Evolutionary conservation across 2,888 invertebrate species (phyloP), one percentile per base, ranked within the genome.

Genomic region (Yponomeuta sedellus): DNA sequence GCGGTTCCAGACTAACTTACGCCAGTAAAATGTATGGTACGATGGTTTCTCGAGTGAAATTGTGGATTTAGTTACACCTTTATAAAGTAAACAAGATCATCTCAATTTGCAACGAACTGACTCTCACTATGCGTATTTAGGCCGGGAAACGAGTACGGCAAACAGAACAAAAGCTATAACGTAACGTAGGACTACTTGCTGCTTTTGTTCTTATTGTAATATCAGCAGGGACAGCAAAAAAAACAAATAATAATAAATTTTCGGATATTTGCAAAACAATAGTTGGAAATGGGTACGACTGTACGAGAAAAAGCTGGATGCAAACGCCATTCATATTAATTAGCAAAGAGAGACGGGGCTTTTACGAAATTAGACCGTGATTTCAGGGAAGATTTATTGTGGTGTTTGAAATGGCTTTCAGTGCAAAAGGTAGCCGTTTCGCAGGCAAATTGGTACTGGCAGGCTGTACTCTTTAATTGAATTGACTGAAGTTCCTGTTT

Each of bases 301-400:
- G 84, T 84, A 86, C 82, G 89, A 90, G 91, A 90, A 90, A 90
- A 90, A 91, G 88, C 90, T 87, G 89, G 89, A 90, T 91, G 90
- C 88, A 91, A 91, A 90, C 88, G 88, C 90, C 86, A 90, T 91
- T 90, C 90, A 90, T 91, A 90, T 91, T 91, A 91, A 91, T 91
- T 91, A 91, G 89, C 86, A 90, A 88, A 89, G 90, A 90, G 89
- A 90, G 88, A 90, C 86, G 86, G 86, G 86, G 90, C 91, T 91
- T 90, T 91, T 89, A 90, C 90, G 87, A 90, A 90, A 91, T 90
- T 91, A 90, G 89, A 87, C 85, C 88, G 88, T 89, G 91, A 91
- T 91, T 91, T 83, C 87, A 86, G 82, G 81, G 84, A 83, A 90
- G 90, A 91, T 91, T 90, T 91, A 90, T 91, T 88, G 87, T 88